A percentile compares a stretch with the other conserved stretches of the same genome.
Evolutionary conservation across 2,797 vertebrate genomes (phyloP).

Genomic region (Eupleurogrammus muticus): DNA sequence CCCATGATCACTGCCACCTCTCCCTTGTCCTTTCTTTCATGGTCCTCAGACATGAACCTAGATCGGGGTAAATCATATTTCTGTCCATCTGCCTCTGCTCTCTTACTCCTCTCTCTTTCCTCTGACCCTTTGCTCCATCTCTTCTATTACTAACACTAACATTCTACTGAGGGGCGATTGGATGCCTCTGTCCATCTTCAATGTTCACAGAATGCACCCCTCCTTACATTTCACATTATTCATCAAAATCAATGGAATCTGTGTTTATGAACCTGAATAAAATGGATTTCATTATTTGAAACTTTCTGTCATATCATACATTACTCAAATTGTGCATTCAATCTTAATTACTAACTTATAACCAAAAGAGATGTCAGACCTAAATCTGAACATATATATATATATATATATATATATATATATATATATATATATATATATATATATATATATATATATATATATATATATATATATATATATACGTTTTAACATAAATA

Average conservation of each 20-base stretch:
- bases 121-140: constrained; percentile 63
- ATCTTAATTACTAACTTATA: background rate
- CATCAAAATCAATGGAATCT: constrained; percentile 61
- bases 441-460: no score
- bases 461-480: no score
- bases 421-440: no score
- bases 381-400: no score
- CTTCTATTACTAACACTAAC: constrained; percentile 59
- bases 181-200: constrained; percentile 64
- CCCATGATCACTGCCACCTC: constrained; percentile 84
- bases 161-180: constrained; percentile 60
- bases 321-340: background rate
- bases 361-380: no score
- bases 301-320: constrained; percentile 19
- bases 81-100: constrained; percentile 72
- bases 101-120: constrained; percentile 54
- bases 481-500: background rate
- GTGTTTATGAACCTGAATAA: no score
- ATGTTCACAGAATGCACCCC: constrained; percentile 24
- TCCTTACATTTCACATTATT: constrained; percentile 46
- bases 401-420: no score
- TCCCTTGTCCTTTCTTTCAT: constrained; percentile 82
- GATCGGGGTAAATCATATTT: constrained; percentile 93
- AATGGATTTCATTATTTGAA: constrained; percentile 15
- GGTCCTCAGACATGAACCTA: constrained; percentile 93